Percentiles rank a stretch among this genome's conserved stretches.
Conservation (phyloP, 1,140 invertebrate genomes). For the Planococcus citri region DNA sequence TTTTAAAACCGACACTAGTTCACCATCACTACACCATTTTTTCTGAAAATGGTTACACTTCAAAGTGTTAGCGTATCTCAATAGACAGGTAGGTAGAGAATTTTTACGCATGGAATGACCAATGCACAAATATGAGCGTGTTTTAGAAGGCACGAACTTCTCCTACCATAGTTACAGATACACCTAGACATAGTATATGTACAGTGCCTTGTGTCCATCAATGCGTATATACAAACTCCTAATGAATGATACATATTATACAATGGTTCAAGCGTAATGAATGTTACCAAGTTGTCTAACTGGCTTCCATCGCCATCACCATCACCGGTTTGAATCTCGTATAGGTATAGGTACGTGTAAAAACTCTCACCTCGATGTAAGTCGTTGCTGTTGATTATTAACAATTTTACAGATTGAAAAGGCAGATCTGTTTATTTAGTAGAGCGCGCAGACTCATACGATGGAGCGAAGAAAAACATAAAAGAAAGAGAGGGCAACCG, state of each 20-base stretch:
- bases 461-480: slow-evolving; percentile 15
- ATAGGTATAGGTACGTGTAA: slow-evolving; percentile 13
- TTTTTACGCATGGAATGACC: not conserved
- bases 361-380: slow-evolving; percentile 18
- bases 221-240: slow-evolving; percentile 12
- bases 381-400: slow-evolving; percentile 11
- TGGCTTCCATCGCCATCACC: slow-evolving; percentile 12
- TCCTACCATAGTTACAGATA: not conserved
- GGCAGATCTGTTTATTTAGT: slow-evolving; percentile 19
- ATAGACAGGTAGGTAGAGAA: too few species aligned
- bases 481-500: slow-evolving; percentile 12
- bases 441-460: slow-evolving; percentile 1
- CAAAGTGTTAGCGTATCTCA: too few species aligned
- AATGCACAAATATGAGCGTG: not conserved
- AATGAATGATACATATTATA: slow-evolving; percentile 17
- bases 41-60: too few species aligned
- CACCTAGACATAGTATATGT: too few species aligned
- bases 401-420: slow-evolving; percentile 16
- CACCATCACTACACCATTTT: too few species aligned
- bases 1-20: too few species aligned
- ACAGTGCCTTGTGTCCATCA: slow-evolving; percentile 5
- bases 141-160: not conserved
- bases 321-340: slow-evolving; percentile 3
- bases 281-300: slow-evolving; percentile 19
- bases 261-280: slow-evolving; percentile 14